These are phyloP conservation scores for Xestia c-nigrum DNA, from an alignment of 2,888 invertebrate species.

Conservation along the genomic window DNA sequence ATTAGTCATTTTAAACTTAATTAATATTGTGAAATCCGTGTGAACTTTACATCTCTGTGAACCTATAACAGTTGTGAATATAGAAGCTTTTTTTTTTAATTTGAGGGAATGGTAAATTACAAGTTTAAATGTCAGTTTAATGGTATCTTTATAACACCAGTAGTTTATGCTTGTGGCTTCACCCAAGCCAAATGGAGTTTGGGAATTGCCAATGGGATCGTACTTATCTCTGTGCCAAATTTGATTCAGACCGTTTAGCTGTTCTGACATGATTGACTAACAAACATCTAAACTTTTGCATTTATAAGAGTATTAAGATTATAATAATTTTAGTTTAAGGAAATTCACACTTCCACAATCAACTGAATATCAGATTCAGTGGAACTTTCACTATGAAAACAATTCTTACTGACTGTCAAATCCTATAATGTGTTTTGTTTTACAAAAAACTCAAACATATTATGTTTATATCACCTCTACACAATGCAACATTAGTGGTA, in stretches of 20 bases:
- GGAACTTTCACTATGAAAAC: neutral
- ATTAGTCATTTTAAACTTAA: neutral
- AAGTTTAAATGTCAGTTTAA: neutral
- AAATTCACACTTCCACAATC: neutral
- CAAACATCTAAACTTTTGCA: neutral
- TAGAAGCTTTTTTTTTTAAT: neutral
- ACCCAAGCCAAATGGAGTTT: neutral
- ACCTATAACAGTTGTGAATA: neutral
- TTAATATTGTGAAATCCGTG: constrained; percentile 9
- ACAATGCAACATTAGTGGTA: neutral
- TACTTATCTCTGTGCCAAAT: neutral
- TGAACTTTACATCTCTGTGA: neutral
- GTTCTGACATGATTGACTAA: neutral
- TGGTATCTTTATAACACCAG: neutral
- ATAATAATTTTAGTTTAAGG: neutral
- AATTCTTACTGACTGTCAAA: neutral
- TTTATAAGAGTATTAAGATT: neutral
- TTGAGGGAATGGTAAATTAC: neutral
- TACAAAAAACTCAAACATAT: neutral
- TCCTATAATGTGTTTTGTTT: neutral
- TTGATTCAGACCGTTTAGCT: neutral
- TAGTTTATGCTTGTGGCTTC: neutral
- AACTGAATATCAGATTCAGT: neutral
- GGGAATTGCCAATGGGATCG: fast-evolving
- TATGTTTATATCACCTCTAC: neutral